phyloP scores from a whole-genome alignment of 2,797 vertebrate genomes.

The Gymnoscopelus microlampas region DNA sequence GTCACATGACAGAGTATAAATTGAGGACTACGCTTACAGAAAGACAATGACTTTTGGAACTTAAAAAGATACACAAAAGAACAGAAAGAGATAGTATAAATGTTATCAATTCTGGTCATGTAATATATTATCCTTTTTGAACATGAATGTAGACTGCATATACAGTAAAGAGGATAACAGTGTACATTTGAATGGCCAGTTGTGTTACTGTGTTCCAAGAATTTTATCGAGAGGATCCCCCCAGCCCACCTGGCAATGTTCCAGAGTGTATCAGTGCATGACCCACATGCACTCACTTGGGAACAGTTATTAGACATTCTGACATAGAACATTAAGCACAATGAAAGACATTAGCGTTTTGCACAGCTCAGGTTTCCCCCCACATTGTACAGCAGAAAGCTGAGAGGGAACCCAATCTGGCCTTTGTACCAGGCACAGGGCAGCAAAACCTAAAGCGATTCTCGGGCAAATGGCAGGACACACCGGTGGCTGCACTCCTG shows the following conservation, averaged over 20 bases:
- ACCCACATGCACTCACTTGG: constrained; percentile 31
- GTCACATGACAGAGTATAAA: background rate
- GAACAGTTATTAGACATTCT: constrained; percentile 80
- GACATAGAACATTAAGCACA: constrained; percentile 72
- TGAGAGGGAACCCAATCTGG: constrained; percentile 82
- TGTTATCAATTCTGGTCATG: no score
- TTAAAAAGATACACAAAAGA: background rate
- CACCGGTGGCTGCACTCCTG: constrained; percentile 64
- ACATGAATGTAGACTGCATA: background rate
- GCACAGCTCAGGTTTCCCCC: constrained; percentile 74
- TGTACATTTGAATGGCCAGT: background rate
- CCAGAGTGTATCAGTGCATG: constrained; percentile 26
- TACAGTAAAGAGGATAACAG: constrained; percentile 5
- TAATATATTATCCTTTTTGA: no score
- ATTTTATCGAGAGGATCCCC: constrained; percentile 42
- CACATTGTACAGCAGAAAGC: constrained; percentile 81
- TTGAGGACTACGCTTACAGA: background rate
- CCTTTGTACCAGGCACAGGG: constrained; percentile 52
- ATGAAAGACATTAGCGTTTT: constrained; percentile 72
- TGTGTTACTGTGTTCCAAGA: constrained; percentile 40
- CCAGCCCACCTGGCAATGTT: constrained; percentile 32
- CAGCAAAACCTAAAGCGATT: constrained; percentile 57
- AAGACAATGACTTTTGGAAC: background rate
- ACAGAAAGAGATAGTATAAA: no score
- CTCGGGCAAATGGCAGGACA: constrained; percentile 56